Base-by-base conservation (phyloP, 2,888 invertebrate genomes). In the Cistogaster globosa region DNA sequence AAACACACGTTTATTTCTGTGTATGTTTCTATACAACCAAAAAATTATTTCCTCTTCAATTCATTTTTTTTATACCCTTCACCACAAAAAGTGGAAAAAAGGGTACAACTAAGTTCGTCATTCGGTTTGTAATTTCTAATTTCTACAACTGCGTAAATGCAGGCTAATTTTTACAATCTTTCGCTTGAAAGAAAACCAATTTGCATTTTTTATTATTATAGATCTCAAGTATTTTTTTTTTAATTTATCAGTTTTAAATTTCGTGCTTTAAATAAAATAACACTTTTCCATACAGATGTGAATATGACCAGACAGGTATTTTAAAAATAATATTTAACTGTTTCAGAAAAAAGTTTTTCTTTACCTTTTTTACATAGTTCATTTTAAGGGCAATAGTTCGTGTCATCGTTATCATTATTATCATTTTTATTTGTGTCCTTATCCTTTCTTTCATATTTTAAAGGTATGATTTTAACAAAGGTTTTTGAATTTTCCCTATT, bases 351-450 rank as follows among this genome's bases (percentile, higher is more conserved):
- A 38, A 9, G n/a, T 51, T 60, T 78, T 32, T 11, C 45, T 63
- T 38, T 20, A 32, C 22, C n/a, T 48, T 78, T 78, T 55, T 18
- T 22, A 57, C 12, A 65, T 68, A 83, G 72, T 77, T 78, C 45
- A 57, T 78, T 77, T 67, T 77, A 77, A 83, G 83, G 83, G 83
- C 77, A 78, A 72, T 74, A 83, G 77, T 78, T 78, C 55, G 75
- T 78, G 48, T 83, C 83, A 74, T 78, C 60, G 42, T 51, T 12
- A 58, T 58, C 42, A 38, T 63, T 36, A 11, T 48, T 36, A 14
- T 67, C 38, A 57, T 67, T 65, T 45, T 55, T 45, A 65, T 75
- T 26, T 20, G n/a, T 36, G 65, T 67, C 57, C 45, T 72, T 48
- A 22, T 53, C 3, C 12, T 36, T 55, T 45, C 11, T 18, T 65